Conservation (phyloP, 1,140 invertebrate genomes). For the Watersipora subatra region DNA sequence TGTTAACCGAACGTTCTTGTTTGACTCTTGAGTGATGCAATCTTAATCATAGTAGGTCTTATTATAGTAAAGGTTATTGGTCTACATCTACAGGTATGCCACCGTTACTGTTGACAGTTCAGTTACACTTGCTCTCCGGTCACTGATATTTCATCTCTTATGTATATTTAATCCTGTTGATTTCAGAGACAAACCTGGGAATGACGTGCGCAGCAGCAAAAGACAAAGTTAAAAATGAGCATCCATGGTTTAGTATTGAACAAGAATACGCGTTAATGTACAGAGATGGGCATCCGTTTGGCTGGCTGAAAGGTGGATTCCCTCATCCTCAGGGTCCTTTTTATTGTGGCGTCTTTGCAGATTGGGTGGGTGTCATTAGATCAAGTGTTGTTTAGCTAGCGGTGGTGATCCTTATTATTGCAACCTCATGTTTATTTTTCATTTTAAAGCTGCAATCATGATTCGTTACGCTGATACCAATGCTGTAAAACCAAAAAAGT, state of each 20-base stretch:
- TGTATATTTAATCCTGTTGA: constrained; percentile 7
- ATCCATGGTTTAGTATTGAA: constrained; percentile 88
- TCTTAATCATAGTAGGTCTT: no score
- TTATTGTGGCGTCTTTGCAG: constrained; percentile 87
- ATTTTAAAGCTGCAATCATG: no score
- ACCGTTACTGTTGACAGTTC: background rate
- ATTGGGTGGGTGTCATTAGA: no score
- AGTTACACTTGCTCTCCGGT: background rate
- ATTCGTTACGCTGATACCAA: no score
- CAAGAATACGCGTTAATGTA: constrained; percentile 89
- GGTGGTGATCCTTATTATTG: no score
- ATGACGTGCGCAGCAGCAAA: constrained; percentile 57
- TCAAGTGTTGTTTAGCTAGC: no score
- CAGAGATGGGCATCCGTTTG: constrained; percentile 73
- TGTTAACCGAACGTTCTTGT: no score
- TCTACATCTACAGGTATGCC: constrained; percentile 49
- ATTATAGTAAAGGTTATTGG: no score
- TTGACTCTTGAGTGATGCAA: no score
- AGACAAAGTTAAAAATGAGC: constrained; percentile 54
- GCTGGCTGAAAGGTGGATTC: constrained; percentile 87
- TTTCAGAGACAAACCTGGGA: constrained; percentile 57
- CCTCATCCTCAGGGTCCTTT: constrained; percentile 81
- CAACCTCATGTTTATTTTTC: no score
- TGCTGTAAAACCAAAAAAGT: no score
- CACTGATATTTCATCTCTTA: background rate